phyloP scores from a whole-genome alignment of 2,113 vertebrate species.

The Misgurnus anguillicaudatus region DNA sequence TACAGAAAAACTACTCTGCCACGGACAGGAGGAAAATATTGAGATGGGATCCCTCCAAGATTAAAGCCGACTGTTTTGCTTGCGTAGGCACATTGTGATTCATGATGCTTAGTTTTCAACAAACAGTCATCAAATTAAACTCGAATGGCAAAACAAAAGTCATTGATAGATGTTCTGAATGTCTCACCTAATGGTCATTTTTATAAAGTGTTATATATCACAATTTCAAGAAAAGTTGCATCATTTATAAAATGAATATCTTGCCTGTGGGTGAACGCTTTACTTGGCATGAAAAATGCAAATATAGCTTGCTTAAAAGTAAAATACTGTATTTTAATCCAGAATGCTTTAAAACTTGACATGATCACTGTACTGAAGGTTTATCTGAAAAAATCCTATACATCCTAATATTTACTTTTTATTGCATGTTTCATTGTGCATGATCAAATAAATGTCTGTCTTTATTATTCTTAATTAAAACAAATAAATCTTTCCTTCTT shows the following conservation, averaged over 20 bases:
- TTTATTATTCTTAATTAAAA: no score
- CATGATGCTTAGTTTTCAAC: background rate
- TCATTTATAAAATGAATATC: background rate
- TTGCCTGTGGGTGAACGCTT: background rate
- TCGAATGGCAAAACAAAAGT: background rate
- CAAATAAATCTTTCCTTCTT: no score
- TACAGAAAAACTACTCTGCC: slow-evolving; percentile 9
- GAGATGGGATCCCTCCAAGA: slow-evolving; percentile 29
- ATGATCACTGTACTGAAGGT: no score
- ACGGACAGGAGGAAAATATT: slow-evolving; percentile 16
- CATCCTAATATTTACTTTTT: no score
- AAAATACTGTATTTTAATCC: no score
- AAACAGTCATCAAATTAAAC: background rate
- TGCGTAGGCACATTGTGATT: slow-evolving; percentile 5
- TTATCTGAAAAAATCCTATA: no score
- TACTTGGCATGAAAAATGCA: background rate
- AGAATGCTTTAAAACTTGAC: no score
- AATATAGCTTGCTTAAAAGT: background rate
- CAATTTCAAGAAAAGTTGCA: background rate
- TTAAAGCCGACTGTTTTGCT: slow-evolving; percentile 17
- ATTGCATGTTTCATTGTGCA: no score
- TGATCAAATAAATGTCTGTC: no score
- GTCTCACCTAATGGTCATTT: background rate
- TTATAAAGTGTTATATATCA: background rate
- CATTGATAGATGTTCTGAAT: background rate